These are phyloP conservation scores for Charadrius vociferus DNA, from an alignment of 2,113 vertebrate species.

Conservation along the genomic window DNA sequence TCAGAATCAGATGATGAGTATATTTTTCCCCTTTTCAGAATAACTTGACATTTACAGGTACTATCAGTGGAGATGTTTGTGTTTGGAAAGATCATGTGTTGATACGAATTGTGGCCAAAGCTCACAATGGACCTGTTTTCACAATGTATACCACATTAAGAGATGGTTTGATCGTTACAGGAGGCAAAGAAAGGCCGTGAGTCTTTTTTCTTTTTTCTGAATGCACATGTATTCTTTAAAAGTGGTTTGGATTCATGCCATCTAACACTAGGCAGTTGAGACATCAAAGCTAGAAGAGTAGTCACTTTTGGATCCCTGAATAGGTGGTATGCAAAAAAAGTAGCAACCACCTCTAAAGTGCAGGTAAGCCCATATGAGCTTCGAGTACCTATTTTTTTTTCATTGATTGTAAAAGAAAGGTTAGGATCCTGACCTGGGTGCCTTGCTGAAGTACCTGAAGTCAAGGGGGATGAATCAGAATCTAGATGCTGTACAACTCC, in stretches of 20 bases:
- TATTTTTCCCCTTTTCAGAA: conserved; percentile 89
- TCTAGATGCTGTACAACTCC: not conserved
- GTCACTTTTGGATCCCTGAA: not conserved
- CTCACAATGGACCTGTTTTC: conserved; percentile 97
- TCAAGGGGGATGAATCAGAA: not conserved
- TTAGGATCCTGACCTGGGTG: not conserved
- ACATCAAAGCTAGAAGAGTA: not conserved
- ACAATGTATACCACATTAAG: conserved; percentile 98
- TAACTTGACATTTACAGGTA: conserved; percentile 99
- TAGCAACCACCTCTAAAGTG: not conserved
- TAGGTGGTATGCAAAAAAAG: not conserved
- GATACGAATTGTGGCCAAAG: conserved; percentile 95
- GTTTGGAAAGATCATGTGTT: conserved; percentile 97
- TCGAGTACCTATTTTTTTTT: not conserved
- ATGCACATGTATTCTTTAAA: not conserved
- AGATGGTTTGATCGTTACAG: conserved; percentile 96
- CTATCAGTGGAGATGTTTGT: conserved; percentile 99
- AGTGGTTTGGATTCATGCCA: not conserved
- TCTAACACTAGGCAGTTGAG: not conserved
- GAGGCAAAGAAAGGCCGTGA: conserved; percentile 98
- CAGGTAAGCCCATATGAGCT: not conserved
- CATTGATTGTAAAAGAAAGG: not conserved
- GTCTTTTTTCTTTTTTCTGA: conserved; percentile 48
- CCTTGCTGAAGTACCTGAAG: not conserved
- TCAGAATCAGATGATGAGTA: conserved; percentile 65